Evolutionary conservation across 1,140 invertebrate genomes (phyloP), one percentile per base, ranked within the genome.

Genomic region (Pseudomyrmex sp.): DNA sequence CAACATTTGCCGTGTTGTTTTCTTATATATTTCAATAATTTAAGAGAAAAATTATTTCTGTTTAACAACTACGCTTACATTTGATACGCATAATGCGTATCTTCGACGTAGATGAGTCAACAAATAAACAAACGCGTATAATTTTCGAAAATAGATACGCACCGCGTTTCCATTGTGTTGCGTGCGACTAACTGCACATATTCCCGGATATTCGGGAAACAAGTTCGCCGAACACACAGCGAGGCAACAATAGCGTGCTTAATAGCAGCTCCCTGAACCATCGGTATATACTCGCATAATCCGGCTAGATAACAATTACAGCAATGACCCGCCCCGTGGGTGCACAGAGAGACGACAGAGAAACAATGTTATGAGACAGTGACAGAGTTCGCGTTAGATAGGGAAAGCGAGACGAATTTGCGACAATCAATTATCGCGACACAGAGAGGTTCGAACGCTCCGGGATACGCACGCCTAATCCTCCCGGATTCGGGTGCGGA

Each of bases 371-470:
- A 23, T 35, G 12, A 18, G 70, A 54, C 35, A 63, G 18, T 66
- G 58, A 73, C 65, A 66, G 63, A 52, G 82, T 13, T 76, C 44
- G 77, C 52, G 48, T 65, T 69, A 63, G 77, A 62, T 82, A 35
- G 44, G 61, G 59, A 66, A 35, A 74, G 75, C 58, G 88, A 56
- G 48, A 91, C 89, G 89, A 90, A 91, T 91, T 83, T 86, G 76
- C 85, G 87, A 87, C 88, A 90, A 92, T 92, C 91, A 91, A 92
- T 92, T 92, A 91, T 82, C 70, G 79, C 59, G 86, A 86, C 69
- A 83, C 84, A 80, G 46, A 18, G 59, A 56, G 82, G 74, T 74
- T 23, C 68, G 52, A 58, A 56, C 13, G 35, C 35, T 35, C 35
- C 35, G 74, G 52, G 69, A 74, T 46, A 61, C 61, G 68, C 50